A percentile compares a stretch with the other conserved stretches of the same genome.
Evolutionary conservation across 2,888 invertebrate species (phyloP).

Genomic region (Mesoligia furuncula): DNA sequence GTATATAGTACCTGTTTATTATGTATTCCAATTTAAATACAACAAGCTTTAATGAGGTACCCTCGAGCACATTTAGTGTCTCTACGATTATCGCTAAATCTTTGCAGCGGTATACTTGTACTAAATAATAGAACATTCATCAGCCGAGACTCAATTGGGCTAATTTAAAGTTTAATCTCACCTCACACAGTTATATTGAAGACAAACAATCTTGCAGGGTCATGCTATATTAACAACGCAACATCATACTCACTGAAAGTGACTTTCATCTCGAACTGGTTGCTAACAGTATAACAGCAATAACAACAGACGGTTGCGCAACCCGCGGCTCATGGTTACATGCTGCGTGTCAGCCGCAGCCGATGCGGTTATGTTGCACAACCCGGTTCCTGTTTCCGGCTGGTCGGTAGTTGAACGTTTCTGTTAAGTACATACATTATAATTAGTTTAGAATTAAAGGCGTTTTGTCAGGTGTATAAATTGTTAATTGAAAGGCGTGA

Average conservation of each 20-base stretch:
- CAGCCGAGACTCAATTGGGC: not conserved
- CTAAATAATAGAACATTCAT: not conserved
- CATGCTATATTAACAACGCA: not conserved
- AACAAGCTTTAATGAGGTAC: not conserved
- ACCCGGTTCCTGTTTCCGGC: conserved; percentile 56
- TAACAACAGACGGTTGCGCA: conserved; percentile 42
- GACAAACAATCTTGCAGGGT: not conserved
- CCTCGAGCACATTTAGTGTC: not conserved
- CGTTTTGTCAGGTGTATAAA: conserved; percentile 2
- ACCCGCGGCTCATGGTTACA: conserved; percentile 37
- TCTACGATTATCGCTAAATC: not conserved
- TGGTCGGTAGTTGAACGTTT: not conserved
- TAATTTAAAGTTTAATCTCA: not conserved
- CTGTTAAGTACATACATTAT: conserved; percentile 19
- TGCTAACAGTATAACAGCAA: conserved; percentile 4
- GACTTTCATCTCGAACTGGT: conserved; percentile 51
- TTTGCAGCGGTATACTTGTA: not conserved
- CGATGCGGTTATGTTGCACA: conserved; percentile 39
- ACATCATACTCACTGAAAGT: conserved; percentile 32
- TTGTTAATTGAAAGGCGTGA: not conserved
- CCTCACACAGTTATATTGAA: not conserved
- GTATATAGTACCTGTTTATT: not conserved
- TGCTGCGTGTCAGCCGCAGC: conserved; percentile 44
- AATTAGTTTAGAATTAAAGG: conserved; percentile 26
- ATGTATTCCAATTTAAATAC: not conserved